phyloP scores from a whole-genome alignment of 2,888 invertebrate species.

The Oscheius sp. region DNA sequence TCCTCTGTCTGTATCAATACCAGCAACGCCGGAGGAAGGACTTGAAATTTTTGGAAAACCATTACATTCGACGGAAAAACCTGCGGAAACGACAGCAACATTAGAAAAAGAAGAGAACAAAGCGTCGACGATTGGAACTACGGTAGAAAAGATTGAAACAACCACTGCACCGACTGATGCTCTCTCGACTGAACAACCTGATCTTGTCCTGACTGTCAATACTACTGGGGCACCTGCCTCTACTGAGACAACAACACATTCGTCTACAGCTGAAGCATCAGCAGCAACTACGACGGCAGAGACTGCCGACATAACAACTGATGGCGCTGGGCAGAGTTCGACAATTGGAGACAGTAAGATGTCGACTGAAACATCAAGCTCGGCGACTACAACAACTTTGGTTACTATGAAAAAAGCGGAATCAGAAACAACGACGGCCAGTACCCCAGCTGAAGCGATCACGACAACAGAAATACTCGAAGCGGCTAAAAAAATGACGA shows the following conservation, averaged over 20 bases:
- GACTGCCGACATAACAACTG: not conserved
- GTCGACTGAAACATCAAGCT: not conserved
- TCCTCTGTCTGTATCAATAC: not conserved
- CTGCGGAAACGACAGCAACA: not conserved
- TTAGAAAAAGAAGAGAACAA: not conserved
- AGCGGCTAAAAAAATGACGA: no score
- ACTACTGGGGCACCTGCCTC: not conserved
- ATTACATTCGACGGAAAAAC: slow-evolving; percentile 2
- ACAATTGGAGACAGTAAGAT: not conserved
- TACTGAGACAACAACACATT: not conserved
- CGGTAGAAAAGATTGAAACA: not conserved
- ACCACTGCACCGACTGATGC: not conserved
- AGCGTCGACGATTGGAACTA: slow-evolving; percentile 22
- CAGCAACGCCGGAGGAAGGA: slow-evolving; percentile 21
- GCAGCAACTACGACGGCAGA: slow-evolving; percentile 11
- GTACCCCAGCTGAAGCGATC: slow-evolving; percentile 28
- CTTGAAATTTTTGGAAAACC: slow-evolving; percentile 35
- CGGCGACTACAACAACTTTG: not conserved
- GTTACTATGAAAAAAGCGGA: not conserved
- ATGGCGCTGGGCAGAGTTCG: no score
- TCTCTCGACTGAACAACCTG: not conserved
- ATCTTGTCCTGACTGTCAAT: slow-evolving; percentile 7
- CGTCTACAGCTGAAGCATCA: not conserved
- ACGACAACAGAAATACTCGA: not conserved
- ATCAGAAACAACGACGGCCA: no score